phyloP scores from a whole-genome alignment of 2,888 invertebrate genomes.

The Darwinula stevensoni region DNA sequence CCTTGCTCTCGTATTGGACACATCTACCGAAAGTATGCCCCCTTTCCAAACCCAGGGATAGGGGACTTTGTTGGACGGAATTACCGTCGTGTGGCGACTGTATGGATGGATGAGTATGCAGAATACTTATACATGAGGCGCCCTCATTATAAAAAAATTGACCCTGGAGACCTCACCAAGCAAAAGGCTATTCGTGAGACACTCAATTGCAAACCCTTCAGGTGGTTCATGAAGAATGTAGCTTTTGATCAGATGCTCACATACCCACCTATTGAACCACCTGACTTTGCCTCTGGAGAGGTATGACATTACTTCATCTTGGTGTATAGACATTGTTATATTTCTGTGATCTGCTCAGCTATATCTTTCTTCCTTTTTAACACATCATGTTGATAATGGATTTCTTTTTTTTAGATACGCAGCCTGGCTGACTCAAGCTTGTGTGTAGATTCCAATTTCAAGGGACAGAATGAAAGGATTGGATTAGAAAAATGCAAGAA shows the following conservation, averaged over 20 bases:
- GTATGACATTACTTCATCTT: conserved; percentile 16
- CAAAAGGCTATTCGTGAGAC: conserved; percentile 41
- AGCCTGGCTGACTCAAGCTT: conserved; percentile 28
- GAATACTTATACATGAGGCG: conserved; percentile 47
- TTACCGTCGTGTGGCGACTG: conserved; percentile 69
- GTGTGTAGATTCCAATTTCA: conserved; percentile 23
- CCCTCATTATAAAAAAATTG: conserved; percentile 39
- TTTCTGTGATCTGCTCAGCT: too few species aligned
- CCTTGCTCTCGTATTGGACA: conserved; percentile 81
- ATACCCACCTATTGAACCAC: conserved; percentile 65
- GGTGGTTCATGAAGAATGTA: conserved; percentile 75
- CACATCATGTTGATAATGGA: conserved; percentile 4
- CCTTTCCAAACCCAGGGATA: conserved; percentile 63
- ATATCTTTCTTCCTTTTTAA: conserved; percentile 1
- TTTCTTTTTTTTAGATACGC: conserved; percentile 23
- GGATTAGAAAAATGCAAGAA: conserved; percentile 24
- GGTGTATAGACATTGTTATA: conserved; percentile 4
- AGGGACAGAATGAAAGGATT: conserved; percentile 16
- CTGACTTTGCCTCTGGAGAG: conserved; percentile 46
- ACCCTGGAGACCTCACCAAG: conserved; percentile 45
- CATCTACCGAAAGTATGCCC: conserved; percentile 53
- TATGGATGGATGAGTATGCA: conserved; percentile 97
- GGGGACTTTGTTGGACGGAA: conserved; percentile 76
- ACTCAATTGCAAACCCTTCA: conserved; percentile 63
- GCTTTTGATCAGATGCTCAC: conserved; percentile 61